Evolutionary conservation across 92 coral and sea anemone genomes (phyloP).

Genomic region (Epizoanthus fatuus): DNA sequence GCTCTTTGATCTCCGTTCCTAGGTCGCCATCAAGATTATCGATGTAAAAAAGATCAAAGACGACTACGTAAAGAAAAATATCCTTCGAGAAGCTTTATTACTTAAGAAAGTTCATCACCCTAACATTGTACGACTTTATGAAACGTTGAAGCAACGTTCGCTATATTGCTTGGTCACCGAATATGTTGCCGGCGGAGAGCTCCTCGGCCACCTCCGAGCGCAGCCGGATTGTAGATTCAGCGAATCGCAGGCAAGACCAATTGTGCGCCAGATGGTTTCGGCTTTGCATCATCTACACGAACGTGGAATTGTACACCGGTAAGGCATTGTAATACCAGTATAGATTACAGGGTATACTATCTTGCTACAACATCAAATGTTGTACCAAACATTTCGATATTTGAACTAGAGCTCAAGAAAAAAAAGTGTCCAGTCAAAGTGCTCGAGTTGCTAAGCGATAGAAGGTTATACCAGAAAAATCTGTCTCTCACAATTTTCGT

Average conservation of each 20-base stretch:
- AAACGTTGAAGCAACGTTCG: constrained; percentile 84
- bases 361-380: neutral
- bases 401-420: too few relatives aligned
- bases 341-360: neutral
- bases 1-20: constrained; percentile 38
- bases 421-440: neutral
- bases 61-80: constrained; percentile 80
- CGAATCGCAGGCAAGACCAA: constrained; percentile 93
- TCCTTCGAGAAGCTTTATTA: constrained; percentile 89
- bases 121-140: constrained; percentile 89
- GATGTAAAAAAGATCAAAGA: constrained; percentile 89
- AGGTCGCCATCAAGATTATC: constrained; percentile 96
- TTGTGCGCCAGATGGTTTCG: constrained; percentile 93
- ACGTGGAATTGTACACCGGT: constrained; percentile 96
- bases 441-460: neutral
- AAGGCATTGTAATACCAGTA: constrained; percentile 28
- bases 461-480: constrained; percentile 13
- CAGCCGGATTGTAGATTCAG: constrained; percentile 84
- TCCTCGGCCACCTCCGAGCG: constrained; percentile 75
- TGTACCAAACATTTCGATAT: neutral
- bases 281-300: constrained; percentile 94
- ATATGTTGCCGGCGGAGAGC: constrained; percentile 96
- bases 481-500: neutral
- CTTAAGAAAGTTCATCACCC: constrained; percentile 92
- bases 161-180: constrained; percentile 89